Evolutionary conservation across 2,113 vertebrate genomes (phyloP).

Genomic region (Bujurquina vittata): DNA sequence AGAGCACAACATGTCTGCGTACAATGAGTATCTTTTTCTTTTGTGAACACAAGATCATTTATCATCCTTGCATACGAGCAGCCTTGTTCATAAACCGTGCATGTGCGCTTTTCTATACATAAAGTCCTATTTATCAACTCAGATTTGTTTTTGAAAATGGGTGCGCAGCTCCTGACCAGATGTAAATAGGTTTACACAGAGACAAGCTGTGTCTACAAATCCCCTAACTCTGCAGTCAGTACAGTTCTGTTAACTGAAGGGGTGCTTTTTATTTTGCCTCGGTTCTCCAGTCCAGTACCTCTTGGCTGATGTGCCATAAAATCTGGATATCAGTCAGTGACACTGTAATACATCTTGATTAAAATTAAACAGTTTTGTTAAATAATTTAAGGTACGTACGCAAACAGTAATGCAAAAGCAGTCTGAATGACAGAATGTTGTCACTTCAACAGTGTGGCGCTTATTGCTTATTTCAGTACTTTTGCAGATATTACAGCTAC

Average conservation of each 20-base stretch:
- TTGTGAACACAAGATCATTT: background rate
- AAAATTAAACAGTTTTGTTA: background rate
- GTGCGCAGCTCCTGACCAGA: background rate
- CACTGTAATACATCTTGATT: background rate
- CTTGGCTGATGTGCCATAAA: background rate
- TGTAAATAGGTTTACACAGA: background rate
- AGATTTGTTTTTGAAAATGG: background rate
- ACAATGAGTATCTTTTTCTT: constrained; percentile 6
- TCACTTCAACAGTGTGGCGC: background rate
- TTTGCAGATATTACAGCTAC: background rate
- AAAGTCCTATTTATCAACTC: background rate
- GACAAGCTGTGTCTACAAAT: background rate
- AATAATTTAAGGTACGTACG: background rate
- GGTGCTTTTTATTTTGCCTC: background rate
- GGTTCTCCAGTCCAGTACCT: background rate
- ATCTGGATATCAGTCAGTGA: background rate
- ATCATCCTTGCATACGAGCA: background rate
- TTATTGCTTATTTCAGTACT: constrained; percentile 5
- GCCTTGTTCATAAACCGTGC: background rate
- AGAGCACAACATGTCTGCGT: constrained; percentile 22
- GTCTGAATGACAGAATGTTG: background rate
- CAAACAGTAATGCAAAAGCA: background rate
- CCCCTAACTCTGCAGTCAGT: background rate
- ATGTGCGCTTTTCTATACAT: background rate
- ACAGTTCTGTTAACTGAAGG: background rate